Conservation (phyloP, 2,888 invertebrate genomes). For the Sipunculus nudus region DNA sequence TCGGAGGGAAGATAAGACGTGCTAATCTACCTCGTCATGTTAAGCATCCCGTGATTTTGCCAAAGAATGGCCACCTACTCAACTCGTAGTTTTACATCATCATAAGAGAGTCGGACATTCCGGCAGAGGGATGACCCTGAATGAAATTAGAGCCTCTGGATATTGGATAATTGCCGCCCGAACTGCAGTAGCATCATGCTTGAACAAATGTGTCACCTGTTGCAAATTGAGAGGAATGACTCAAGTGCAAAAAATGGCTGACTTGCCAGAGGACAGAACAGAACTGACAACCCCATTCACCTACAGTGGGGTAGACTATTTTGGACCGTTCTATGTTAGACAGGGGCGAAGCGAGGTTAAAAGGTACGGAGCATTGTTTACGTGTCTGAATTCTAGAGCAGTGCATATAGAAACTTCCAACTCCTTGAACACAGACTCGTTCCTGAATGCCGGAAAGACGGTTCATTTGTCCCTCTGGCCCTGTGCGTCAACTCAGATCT, state of each 20-base stretch:
- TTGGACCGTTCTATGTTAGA: conserved; percentile 50
- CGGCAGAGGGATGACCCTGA: conserved; percentile 18
- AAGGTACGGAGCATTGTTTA: conserved; percentile 51
- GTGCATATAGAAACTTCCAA: conserved; percentile 47
- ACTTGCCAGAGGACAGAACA: conserved; percentile 54
- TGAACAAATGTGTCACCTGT: conserved; percentile 51
- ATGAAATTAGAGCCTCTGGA: conserved; percentile 10
- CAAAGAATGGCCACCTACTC: conserved; percentile 34
- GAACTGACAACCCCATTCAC: conserved; percentile 42
- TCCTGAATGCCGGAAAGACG: conserved; percentile 36
- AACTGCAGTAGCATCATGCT: background rate
- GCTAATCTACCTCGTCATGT: conserved; percentile 6
- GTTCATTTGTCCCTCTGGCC: conserved; percentile 34
- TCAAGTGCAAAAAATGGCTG: conserved; percentile 52
- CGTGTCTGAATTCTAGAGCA: conserved; percentile 52
- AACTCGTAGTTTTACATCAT: conserved; percentile 2
- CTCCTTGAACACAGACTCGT: conserved; percentile 37
- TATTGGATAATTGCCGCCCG: conserved; percentile 7
- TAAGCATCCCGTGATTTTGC: conserved; percentile 41
- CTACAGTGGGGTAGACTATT: conserved; percentile 55
- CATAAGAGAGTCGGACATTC: conserved; percentile 7
- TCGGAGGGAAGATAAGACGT: conserved; percentile 38
- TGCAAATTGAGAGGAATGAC: conserved; percentile 35
- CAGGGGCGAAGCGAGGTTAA: conserved; percentile 47
- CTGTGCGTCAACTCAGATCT: conserved; percentile 24